Conservation (phyloP, 2,113 vertebrate genomes). For the Dipodomys stephensi region DNA sequence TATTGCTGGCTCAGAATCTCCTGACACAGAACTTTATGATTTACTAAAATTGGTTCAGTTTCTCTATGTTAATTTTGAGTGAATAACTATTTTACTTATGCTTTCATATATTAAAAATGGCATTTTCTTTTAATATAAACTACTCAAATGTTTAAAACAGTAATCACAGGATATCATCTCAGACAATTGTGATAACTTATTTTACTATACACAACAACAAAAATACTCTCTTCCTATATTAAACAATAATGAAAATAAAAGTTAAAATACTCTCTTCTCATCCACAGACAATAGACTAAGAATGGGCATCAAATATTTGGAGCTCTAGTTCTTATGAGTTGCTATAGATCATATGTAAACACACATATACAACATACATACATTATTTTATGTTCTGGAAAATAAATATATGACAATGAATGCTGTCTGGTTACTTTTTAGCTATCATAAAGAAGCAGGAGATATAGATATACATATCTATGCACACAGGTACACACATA, state of each 20-base stretch:
- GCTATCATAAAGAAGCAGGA: background rate
- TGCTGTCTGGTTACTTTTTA: background rate
- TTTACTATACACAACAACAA: background rate
- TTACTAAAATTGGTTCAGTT: background rate
- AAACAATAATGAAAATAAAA: too few species aligned
- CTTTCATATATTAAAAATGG: background rate
- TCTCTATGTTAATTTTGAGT: background rate
- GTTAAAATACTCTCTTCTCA: background rate
- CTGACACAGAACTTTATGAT: background rate
- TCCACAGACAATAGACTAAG: background rate
- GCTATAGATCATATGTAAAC: background rate
- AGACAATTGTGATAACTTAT: background rate
- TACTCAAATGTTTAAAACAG: slow-evolving; percentile 32
- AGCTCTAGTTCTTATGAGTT: background rate
- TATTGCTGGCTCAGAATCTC: background rate
- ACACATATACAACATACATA: background rate
- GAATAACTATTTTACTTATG: background rate
- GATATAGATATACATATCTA: background rate
- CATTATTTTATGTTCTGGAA: background rate
- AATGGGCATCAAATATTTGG: background rate
- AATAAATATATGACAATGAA: background rate
- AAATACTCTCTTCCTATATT: background rate
- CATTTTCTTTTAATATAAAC: background rate
- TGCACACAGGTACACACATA: background rate
- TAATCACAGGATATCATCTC: background rate